Evolutionary conservation across 1,140 invertebrate genomes (phyloP).

Genomic region (Pemphigus obesinymphae): DNA sequence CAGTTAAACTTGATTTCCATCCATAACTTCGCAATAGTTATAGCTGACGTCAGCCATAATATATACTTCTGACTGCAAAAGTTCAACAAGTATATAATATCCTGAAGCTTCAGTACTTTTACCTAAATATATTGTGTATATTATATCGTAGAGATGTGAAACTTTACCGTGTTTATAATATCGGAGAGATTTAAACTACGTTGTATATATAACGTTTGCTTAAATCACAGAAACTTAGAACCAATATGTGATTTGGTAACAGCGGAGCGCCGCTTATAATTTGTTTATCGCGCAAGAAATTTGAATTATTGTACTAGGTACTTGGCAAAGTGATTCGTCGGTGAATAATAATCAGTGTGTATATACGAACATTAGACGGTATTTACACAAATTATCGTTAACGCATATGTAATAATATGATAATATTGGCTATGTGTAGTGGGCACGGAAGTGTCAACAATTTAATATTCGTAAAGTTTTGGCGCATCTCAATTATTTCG

Average conservation of each 20-base stretch:
- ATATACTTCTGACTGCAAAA: not conserved
- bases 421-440: not conserved
- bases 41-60: not conserved
- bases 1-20: too few relatives aligned
- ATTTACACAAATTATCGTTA: not conserved
- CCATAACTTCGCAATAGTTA: not conserved
- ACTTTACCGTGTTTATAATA: not conserved
- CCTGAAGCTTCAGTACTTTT: not conserved
- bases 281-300: not conserved
- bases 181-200: not conserved
- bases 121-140: not conserved
- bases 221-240: not conserved
- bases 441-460: not conserved
- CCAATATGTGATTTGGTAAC: not conserved
- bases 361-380: too few relatives aligned
- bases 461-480: too few relatives aligned
- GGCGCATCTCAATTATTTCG: too few relatives aligned
- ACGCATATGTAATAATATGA: not conserved
- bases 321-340: not conserved
- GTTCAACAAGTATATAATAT: slow-evolving; percentile 13
- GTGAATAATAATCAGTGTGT: not conserved
- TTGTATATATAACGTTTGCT: not conserved
- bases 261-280: not conserved
- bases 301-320: not conserved
- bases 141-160: not conserved